Conservation (phyloP, 1,140 invertebrate species). For the Pissodes strobi region DNA sequence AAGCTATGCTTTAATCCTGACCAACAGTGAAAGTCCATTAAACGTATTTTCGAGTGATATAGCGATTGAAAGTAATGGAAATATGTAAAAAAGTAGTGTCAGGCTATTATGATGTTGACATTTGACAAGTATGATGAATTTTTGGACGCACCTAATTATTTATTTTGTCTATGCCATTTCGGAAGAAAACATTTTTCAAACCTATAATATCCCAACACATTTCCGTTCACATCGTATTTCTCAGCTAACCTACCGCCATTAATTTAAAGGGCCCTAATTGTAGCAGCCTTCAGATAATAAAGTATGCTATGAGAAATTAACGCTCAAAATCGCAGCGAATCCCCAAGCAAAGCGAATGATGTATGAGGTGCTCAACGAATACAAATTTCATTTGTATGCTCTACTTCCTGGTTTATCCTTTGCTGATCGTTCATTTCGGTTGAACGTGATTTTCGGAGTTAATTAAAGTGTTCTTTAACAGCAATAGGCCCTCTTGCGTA, state of each 20-base stretch:
- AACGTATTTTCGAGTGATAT: too few relatives aligned
- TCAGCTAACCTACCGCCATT: constrained; percentile 1
- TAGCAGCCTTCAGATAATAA: constrained; percentile 2
- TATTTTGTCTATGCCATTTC: too few relatives aligned
- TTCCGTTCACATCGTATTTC: constrained; percentile 16
- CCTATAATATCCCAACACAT: constrained; percentile 1
- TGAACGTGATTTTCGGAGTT: constrained; percentile 10
- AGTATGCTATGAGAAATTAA: constrained; percentile 14
- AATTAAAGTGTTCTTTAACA: constrained; percentile 11
- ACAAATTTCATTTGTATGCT: constrained; percentile 11
- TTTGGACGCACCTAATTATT: too few relatives aligned
- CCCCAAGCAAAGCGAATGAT: neutral
- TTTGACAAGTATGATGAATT: too few relatives aligned
- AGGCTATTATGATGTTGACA: too few relatives aligned
- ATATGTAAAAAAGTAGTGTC: too few relatives aligned
- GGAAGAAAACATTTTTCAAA: neutral
- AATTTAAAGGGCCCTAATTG: constrained; percentile 12
- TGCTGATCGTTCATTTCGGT: constrained; percentile 5
- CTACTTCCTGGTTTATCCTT: constrained; percentile 12
- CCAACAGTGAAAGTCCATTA: too few relatives aligned
- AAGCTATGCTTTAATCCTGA: too few relatives aligned
- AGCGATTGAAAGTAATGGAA: too few relatives aligned
- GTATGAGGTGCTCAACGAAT: constrained; percentile 10
- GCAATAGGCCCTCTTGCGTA: constrained; percentile 2
- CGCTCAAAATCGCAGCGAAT: constrained; percentile 9